Base-by-base conservation (phyloP, 2,113 vertebrate species). In the Podarcis muralis region DNA sequence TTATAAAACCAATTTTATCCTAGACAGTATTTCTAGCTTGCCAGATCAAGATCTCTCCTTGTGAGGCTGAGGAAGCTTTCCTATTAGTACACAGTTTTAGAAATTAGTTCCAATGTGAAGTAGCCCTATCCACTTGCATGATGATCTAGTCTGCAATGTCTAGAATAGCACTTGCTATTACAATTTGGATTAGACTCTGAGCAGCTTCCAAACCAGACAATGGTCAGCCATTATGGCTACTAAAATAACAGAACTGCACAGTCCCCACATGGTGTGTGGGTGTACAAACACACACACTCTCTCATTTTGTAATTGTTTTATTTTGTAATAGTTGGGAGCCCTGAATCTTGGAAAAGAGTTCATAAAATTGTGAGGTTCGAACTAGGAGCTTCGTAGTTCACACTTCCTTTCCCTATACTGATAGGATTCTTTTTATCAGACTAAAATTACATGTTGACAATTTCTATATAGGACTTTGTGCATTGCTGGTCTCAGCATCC, bases 21-120 rank as follows among this genome's bases (percentile, higher is more conserved):
- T 71, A 84, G 76, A 40, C 86, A 27, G 92, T 89, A 94, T 93
- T 95, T 93, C 82, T 92, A 91, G 93, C 43, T 3, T 81, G 89
- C 88, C 81, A 90, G 37, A 3, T 83, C 57, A 93, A 88, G 81
- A 83, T 0, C 72, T 87, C 84, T 87, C 91, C 93, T 93, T 93
- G 79, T 74, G 90, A 93, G 85, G 91, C 89, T 91, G 78, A 65
- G 69, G 87, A 48, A 90, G 88, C 78, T 43, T 88, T 88, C 48
- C 37, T 71, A 62, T 92, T 94, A 84, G 71, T 81, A 83, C 85
- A n/a, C 87, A 88, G 25, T 78, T 94, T 90, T 89, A 88, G 90
- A 93, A 91, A 85, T 77, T 94, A 89, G 92, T 92, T 90, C 35
- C 32, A 78, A 80, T 68, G 93, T 88, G 84, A 93, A 90, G 65